Conservation (phyloP, 1,140 invertebrate genomes). For the Eumeta japonica region DNA sequence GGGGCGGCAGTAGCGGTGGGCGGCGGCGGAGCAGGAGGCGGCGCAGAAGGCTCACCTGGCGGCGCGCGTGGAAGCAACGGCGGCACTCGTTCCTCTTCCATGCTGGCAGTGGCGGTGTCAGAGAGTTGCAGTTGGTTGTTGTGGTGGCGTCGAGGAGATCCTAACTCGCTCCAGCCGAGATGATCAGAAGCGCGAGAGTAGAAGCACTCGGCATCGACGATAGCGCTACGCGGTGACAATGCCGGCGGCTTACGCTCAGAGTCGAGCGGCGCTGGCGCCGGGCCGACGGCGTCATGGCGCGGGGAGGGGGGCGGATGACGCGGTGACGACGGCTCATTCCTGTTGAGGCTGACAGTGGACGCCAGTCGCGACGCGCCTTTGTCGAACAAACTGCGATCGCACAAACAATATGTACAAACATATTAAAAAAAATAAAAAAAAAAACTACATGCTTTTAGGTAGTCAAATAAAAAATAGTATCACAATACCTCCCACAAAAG, state of each 20-base stretch:
- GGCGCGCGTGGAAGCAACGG: slow-evolving; percentile 24
- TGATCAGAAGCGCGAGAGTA: slow-evolving; percentile 24
- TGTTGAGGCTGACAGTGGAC: too few species aligned
- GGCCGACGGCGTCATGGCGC: slow-evolving; percentile 24
- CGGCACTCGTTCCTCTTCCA: slow-evolving; percentile 26
- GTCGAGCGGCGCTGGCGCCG: slow-evolving; percentile 11
- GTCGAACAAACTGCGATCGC: neutral
- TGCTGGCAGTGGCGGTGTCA: slow-evolving; percentile 6
- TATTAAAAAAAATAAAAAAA: too few species aligned
- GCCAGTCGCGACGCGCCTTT: slow-evolving; percentile 2
- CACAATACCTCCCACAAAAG: too few species aligned
- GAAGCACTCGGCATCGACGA: slow-evolving; percentile 43
- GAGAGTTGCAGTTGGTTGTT: neutral
- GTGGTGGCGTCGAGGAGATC: slow-evolving; percentile 1
- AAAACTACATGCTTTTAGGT: too few species aligned
- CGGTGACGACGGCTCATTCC: slow-evolving; percentile 39
- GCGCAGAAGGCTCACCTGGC: slow-evolving; percentile 7
- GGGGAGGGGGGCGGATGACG: slow-evolving; percentile 41
- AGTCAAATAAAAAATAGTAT: too few species aligned
- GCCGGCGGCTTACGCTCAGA: slow-evolving; percentile 20
- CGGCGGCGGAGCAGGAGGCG: slow-evolving; percentile 6
- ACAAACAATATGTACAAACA: neutral
- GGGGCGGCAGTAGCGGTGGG: slow-evolving; percentile 3
- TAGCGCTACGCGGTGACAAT: slow-evolving; percentile 37
- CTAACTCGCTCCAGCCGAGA: slow-evolving; percentile 8